phyloP scores from a whole-genome alignment of 1,140 invertebrate genomes.

The Linepithema humile region DNA sequence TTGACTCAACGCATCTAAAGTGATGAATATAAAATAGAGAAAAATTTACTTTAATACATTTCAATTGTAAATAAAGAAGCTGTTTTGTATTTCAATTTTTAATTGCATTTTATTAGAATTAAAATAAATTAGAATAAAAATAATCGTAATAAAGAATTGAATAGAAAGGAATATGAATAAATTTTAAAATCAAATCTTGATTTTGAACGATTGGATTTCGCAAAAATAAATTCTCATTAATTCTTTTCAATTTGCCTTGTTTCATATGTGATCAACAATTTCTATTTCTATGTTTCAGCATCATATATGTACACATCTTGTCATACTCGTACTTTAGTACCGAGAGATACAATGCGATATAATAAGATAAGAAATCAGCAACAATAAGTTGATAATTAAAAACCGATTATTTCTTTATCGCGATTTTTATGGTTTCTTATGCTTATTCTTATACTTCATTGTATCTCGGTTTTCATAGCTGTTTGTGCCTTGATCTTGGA shows the following conservation, averaged over 20 bases:
- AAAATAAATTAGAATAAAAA: not conserved
- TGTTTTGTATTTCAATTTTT: not conserved
- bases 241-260: conserved; percentile 10
- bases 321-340: too few relatives aligned
- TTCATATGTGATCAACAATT: not conserved
- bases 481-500: conserved; percentile 53
- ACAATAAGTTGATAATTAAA: not conserved
- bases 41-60: not conserved
- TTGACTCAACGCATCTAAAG: not conserved
- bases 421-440: not conserved
- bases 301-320: conserved; percentile 36
- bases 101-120: not conserved
- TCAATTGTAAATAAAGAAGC: not conserved
- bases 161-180: not conserved
- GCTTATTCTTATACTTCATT: not conserved
- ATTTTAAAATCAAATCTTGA: not conserved
- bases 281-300: conserved; percentile 64
- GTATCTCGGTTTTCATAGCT: conserved; percentile 34
- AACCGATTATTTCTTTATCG: not conserved
- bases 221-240: not conserved
- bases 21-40: too few relatives aligned
- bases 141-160: not conserved
- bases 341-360: conserved; percentile 19
- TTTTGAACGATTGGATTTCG: not conserved
- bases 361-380: not conserved